Base-by-base conservation (phyloP, 2,888 invertebrate genomes). In the Nematopogon swammerdamellus region DNA sequence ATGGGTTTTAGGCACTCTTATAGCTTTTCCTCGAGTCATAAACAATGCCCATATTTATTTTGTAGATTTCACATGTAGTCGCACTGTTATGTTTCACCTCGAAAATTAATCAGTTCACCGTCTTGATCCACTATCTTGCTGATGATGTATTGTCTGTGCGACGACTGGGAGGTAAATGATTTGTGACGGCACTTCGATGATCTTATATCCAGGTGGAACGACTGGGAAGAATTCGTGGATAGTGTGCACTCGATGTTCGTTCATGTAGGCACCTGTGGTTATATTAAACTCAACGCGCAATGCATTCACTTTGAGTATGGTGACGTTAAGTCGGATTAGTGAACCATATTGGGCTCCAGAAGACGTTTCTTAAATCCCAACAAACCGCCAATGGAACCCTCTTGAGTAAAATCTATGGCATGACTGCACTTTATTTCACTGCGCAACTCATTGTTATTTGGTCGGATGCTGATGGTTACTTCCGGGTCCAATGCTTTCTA, bases 21-120 rank as follows among this genome's bases (percentile, higher is more conserved):
- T 52, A 54, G 51, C 55, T 55, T 45, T 52, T 53, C 46, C 57
- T 54, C 54, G 59, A 59, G 55, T 46, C 16, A 18, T 45, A 20
- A 14, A 45, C 45, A 45, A 20, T 45, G 19, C 19, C 20, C 45
- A 45, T 25, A 6, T 3, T 19, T 45, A 20, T 20, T 19, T 16
- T 20, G 2, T 20, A 16, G 45, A n/a, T 16, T 45, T 20, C 16
- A 19, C 19, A 20, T 20, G 10, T 20, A 19, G 20, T 16, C 30
- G 25, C 29, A 17, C 3, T 25, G 17, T 29, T 46, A 25, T 30
- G 17, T 8, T 30, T 25, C 17, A 46, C 46, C 16, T 29, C 18
- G 17, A 29, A 25, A 25, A 25, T 25, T 25, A 25, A 25, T 25
- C 25, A 25, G 8, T 6, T 25, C 5, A 6, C 25, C 25, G 25